phyloP scores from a whole-genome alignment of 2,888 invertebrate species.

The Amiota communis region DNA sequence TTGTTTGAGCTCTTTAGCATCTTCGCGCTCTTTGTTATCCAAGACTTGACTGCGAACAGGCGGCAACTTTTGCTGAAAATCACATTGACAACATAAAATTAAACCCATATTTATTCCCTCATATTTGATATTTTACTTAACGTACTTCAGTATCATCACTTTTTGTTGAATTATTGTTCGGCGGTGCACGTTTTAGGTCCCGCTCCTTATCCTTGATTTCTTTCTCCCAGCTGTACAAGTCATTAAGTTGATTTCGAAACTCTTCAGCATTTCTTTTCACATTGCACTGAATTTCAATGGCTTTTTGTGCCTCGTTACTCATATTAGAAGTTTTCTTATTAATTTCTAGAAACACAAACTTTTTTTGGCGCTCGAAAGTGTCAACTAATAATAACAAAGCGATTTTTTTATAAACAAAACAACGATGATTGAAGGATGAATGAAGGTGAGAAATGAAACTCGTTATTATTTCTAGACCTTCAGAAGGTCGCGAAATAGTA shows the following conservation, averaged over 20 bases:
- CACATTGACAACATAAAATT: background rate
- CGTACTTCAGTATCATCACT: conserved; percentile 40
- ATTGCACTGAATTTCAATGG: conserved; percentile 72
- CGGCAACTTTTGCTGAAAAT: conserved; percentile 35
- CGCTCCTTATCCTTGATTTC: conserved; percentile 71
- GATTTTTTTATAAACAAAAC: too few relatives aligned
- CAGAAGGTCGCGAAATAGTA: too few relatives aligned
- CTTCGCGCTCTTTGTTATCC: background rate
- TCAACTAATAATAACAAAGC: too few relatives aligned
- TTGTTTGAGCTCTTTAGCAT: background rate
- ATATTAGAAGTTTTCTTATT: conserved; percentile 33
- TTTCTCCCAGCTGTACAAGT: conserved; percentile 70
- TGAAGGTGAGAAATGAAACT: too few relatives aligned
- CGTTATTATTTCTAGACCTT: too few relatives aligned
- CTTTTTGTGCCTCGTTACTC: conserved; percentile 50
- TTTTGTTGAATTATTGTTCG: conserved; percentile 18
- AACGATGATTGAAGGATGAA: too few relatives aligned
- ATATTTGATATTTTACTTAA: conserved; percentile 20
- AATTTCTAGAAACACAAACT: background rate
- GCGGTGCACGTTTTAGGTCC: conserved; percentile 51
- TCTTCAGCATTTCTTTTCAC: conserved; percentile 67
- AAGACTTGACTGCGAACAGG: conserved; percentile 58
- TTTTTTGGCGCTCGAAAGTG: too few relatives aligned
- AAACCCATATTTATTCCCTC: background rate
- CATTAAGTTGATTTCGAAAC: conserved; percentile 60